Conservation (phyloP, 2,113 vertebrate genomes). For the Catharus bicknelli region DNA sequence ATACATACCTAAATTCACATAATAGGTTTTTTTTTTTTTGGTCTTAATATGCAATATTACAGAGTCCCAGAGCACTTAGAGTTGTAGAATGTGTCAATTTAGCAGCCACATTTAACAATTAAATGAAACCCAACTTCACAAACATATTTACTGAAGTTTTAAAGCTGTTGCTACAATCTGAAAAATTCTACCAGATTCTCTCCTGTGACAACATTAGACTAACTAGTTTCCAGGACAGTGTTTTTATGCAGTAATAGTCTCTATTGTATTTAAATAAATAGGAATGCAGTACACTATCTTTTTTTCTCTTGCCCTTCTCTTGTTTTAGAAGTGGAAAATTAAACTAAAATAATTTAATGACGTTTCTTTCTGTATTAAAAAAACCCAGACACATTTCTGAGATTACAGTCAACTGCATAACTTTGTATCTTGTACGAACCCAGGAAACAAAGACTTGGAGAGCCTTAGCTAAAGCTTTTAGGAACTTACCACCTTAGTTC, state of each 20-base stretch:
- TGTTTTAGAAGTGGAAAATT: not conserved
- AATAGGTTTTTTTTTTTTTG: not conserved
- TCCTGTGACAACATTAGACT: not conserved
- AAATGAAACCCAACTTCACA: not conserved
- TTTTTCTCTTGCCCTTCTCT: not conserved
- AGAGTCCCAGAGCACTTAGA: not conserved
- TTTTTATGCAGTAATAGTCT: not conserved
- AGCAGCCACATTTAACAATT: not conserved
- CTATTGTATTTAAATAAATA: not conserved
- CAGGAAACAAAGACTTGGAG: not conserved
- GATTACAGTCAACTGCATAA: not conserved
- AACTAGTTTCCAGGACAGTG: not conserved
- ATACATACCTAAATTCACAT: not conserved
- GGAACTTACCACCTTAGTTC: not conserved
- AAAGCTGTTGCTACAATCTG: not conserved
- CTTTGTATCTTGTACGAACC: not conserved
- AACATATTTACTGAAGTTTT: not conserved
- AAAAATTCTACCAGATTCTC: not conserved
- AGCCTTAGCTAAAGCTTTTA: not conserved
- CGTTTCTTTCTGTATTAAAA: not conserved
- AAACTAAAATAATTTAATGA: not conserved
- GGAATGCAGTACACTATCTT: not conserved
- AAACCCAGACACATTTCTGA: accelerated
- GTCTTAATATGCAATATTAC: not conserved
- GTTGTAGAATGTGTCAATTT: not conserved